These are phyloP conservation scores for Siniperca scherzeri DNA, from an alignment of 2,797 vertebrate genomes.

Conservation along the genomic window DNA sequence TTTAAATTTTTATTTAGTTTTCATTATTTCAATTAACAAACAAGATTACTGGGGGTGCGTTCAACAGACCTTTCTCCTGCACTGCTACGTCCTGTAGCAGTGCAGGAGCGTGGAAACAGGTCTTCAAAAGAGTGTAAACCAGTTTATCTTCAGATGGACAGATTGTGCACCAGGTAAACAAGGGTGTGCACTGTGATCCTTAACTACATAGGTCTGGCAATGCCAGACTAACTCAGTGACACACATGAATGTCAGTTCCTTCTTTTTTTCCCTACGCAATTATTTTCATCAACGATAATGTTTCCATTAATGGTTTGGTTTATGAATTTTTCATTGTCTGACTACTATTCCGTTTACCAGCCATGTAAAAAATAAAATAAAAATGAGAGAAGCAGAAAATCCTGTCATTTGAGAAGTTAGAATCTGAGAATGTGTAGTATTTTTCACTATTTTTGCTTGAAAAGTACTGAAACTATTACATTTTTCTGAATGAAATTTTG, in stretches of 20 bases:
- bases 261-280: neutral
- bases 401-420: neutral
- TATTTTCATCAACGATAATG: neutral
- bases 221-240: neutral
- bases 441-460: neutral
- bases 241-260: neutral
- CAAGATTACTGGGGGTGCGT: neutral
- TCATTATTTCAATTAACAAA: neutral
- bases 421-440: neutral
- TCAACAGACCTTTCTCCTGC: neutral
- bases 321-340: neutral
- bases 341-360: neutral
- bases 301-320: neutral
- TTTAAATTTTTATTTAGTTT: neutral
- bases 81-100: too few relatives aligned
- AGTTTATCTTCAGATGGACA: neutral
- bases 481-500: neutral
- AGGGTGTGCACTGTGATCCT: conserved; percentile 1
- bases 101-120: neutral
- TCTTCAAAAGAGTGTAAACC: neutral
- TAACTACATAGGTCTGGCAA: neutral
- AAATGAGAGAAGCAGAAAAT: neutral
- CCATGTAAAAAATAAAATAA: neutral
- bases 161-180: conserved; percentile 15
- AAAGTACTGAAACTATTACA: neutral